Conservation (phyloP, 2,888 invertebrate species). For the Adelognathus sp. region DNA sequence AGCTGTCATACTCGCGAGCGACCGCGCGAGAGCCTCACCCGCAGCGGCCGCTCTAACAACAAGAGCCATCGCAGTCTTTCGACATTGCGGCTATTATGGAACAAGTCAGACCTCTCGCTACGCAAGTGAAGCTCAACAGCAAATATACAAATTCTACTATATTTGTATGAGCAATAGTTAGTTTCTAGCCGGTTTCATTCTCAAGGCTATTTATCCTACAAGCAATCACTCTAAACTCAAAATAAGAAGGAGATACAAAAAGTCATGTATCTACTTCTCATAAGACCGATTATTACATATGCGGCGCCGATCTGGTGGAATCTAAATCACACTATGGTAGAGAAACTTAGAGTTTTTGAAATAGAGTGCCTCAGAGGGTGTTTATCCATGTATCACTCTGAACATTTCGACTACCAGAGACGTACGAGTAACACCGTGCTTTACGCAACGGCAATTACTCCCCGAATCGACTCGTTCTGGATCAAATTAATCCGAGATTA, state of each 20-base stretch:
- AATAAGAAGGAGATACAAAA: background rate
- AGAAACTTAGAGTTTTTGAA: conserved; percentile 32
- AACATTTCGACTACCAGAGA: background rate
- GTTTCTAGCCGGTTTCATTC: too few species aligned
- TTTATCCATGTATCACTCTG: background rate
- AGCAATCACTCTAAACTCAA: too few species aligned
- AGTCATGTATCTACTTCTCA: background rate
- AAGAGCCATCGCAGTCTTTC: too few species aligned
- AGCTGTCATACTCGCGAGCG: too few species aligned
- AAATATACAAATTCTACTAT: too few species aligned
- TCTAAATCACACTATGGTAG: background rate
- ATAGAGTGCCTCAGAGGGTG: conserved; percentile 1
- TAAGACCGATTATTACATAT: conserved; percentile 19
- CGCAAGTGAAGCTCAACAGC: too few species aligned
- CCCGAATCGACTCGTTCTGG: background rate
- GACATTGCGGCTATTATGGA: too few species aligned
- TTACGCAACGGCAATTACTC: background rate
- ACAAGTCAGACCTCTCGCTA: too few species aligned
- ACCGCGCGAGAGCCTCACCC: too few species aligned
- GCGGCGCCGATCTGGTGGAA: conserved; percentile 38
- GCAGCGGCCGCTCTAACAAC: too few species aligned
- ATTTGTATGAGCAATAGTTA: too few species aligned
- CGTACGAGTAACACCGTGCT: background rate
- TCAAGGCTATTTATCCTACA: too few species aligned
- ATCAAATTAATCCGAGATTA: background rate